Evolutionary conservation across 2,888 invertebrate genomes (phyloP).

Genomic region (Spatulosminthurus flaviceps): DNA sequence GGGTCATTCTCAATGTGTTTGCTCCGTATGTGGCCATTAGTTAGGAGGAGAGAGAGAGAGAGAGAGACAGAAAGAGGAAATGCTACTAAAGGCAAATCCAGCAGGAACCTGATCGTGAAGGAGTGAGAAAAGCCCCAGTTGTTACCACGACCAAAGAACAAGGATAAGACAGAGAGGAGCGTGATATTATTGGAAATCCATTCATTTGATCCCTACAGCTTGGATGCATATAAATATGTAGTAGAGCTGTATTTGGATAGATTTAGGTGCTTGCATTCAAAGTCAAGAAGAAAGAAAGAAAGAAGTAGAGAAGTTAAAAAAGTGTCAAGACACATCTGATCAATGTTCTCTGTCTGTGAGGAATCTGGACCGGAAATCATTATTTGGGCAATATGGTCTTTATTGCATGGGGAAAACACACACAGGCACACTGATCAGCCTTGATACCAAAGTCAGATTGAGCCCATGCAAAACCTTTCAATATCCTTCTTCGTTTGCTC

Average conservation of each 20-base stretch:
- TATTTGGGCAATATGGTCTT: constrained; percentile 65
- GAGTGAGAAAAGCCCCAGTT: constrained; percentile 59
- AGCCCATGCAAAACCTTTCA: neutral
- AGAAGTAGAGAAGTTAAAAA: constrained; percentile 48
- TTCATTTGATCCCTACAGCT: constrained; percentile 26
- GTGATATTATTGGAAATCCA: constrained; percentile 23
- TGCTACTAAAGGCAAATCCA: neutral
- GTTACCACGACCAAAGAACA: constrained; percentile 41
- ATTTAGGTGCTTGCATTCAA: constrained; percentile 5
- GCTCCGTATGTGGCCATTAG: constrained; percentile 64
- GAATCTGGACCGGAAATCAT: constrained; percentile 64
- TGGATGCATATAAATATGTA: too few relatives aligned
- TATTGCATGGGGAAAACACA: constrained; percentile 57
- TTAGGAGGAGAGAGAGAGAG: constrained; percentile 10
- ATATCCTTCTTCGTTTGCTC: too few relatives aligned
- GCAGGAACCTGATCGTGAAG: constrained; percentile 48
- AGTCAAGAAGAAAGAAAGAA: neutral
- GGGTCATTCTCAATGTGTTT: constrained; percentile 61
- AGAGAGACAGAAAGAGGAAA: neutral
- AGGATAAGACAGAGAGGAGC: constrained; percentile 4
- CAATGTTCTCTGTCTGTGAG: constrained; percentile 58
- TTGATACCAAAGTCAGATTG: constrained; percentile 50
- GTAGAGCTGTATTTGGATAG: neutral
- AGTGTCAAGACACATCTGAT: constrained; percentile 64
- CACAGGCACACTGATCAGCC: constrained; percentile 50